A percentile compares a stretch with the other conserved stretches of the same genome.
Conservation (phyloP, 2,797 vertebrate genomes). For the Pipistrellus kuhlii region DNA sequence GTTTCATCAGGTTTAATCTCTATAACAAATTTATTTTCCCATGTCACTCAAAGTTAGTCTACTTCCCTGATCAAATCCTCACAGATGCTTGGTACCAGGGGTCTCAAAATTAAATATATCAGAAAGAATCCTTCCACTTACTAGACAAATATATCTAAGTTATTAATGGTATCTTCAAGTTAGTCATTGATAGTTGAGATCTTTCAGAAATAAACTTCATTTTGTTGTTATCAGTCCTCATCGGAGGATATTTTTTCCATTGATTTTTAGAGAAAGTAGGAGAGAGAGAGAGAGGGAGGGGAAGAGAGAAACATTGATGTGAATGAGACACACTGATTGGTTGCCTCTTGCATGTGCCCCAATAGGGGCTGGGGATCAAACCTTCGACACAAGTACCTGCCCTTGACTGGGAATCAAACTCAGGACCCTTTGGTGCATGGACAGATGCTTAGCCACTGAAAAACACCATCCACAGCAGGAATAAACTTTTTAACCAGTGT, state of each 20-base stretch:
- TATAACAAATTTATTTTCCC: background rate
- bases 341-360: too few species aligned
- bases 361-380: too few species aligned
- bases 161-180: background rate
- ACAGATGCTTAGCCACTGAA: too few species aligned
- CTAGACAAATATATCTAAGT: background rate
- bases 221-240: background rate
- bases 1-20: background rate
- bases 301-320: too few species aligned
- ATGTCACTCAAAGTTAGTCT: background rate
- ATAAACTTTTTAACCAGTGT: slow-evolving; percentile 36
- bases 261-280: too few species aligned
- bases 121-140: background rate
- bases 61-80: background rate
- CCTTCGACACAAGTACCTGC: too few species aligned
- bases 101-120: slow-evolving; percentile 30
- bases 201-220: slow-evolving; percentile 41
- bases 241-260: too few species aligned
- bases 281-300: too few species aligned
- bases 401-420: too few species aligned
- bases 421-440: too few species aligned
- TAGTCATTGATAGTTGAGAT: slow-evolving; percentile 24
- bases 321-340: too few species aligned
- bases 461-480: background rate
- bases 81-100: background rate